These are phyloP conservation scores for Gisinianus flammeolus DNA, from an alignment of 2,888 invertebrate species.

Conservation along the genomic window DNA sequence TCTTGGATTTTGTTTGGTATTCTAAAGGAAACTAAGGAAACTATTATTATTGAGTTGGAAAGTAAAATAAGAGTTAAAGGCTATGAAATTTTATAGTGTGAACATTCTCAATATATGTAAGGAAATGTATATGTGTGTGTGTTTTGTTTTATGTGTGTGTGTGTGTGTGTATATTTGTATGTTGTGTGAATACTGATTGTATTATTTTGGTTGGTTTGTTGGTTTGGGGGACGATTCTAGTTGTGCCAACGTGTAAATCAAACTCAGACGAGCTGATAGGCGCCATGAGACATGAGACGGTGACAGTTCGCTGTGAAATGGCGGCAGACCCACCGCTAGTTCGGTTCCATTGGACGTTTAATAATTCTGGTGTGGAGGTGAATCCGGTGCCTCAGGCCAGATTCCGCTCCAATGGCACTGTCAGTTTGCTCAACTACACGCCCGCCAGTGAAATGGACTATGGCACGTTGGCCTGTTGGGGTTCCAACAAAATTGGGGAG, in stretches of 20 bases:
- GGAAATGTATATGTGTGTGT: neutral
- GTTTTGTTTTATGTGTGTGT: neutral
- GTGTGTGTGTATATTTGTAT: neutral
- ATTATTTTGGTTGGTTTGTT: too few species aligned
- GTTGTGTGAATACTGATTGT: neutral
- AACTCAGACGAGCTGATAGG: constrained; percentile 68
- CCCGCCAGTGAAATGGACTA: constrained; percentile 84
- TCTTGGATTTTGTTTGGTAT: too few species aligned
- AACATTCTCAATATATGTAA: too few species aligned
- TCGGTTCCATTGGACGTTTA: constrained; percentile 89
- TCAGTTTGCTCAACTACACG: constrained; percentile 80
- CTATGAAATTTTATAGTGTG: too few species aligned
- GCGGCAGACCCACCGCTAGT: constrained; percentile 79
- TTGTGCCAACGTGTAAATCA: constrained; percentile 69
- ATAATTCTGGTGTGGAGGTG: constrained; percentile 80
- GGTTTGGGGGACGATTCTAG: too few species aligned
- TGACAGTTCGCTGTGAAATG: constrained; percentile 81
- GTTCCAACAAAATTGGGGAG: constrained; percentile 78
- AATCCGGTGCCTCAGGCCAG: constrained; percentile 63
- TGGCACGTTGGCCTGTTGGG: constrained; percentile 86
- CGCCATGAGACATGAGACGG: constrained; percentile 86
- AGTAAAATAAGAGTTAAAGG: neutral
- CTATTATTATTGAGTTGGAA: neutral
- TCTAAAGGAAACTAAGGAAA: neutral
- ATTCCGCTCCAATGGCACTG: constrained; percentile 72